Conservation (phyloP, 2,113 vertebrate species). For the Petroica traversi region DNA sequence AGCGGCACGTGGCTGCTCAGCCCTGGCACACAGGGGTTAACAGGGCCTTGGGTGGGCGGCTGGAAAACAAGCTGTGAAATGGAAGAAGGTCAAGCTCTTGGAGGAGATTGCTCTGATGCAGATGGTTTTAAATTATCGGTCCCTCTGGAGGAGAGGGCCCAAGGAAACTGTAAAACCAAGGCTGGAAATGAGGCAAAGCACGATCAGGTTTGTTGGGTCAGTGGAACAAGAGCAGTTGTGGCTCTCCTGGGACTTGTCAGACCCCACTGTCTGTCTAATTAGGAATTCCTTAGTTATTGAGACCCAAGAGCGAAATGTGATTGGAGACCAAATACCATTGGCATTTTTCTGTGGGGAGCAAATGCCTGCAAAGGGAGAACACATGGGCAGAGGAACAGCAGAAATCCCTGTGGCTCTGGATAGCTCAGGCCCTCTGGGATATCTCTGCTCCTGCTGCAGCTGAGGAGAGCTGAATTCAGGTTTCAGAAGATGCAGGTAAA, state of each 20-base stretch:
- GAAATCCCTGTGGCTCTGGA: background rate
- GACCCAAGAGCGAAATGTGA: background rate
- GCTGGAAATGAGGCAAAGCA: background rate
- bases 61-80: slow-evolving; percentile 52
- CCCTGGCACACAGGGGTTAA: slow-evolving; percentile 44
- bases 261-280: background rate
- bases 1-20: background rate
- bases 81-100: slow-evolving; percentile 31
- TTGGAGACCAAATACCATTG: background rate
- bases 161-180: background rate
- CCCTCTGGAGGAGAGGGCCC: background rate
- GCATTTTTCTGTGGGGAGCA: background rate
- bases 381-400: background rate
- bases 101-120: slow-evolving; percentile 12
- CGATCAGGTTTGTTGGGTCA: rapidly evolving
- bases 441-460: background rate
- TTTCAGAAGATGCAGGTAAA: background rate
- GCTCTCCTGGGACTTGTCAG: background rate
- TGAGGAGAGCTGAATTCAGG: background rate
- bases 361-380: background rate
- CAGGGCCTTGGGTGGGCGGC: background rate
- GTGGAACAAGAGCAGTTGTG: background rate
- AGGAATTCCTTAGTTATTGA: background rate
- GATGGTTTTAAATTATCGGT: slow-evolving; percentile 10
- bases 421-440: background rate